Evolutionary conservation across 2,113 vertebrate species (phyloP).

Genomic region (Tiliqua scincoides): DNA sequence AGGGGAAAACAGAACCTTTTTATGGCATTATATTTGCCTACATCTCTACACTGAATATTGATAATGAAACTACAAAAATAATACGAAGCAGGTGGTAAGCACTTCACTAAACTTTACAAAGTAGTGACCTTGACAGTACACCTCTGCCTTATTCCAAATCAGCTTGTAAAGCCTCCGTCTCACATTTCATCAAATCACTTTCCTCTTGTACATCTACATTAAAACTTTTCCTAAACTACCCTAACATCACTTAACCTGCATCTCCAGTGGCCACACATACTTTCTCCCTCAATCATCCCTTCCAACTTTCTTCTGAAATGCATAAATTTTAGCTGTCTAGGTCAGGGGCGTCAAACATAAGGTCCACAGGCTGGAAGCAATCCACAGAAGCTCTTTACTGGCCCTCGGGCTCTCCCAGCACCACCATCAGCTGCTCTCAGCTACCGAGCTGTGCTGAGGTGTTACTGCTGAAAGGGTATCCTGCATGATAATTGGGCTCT

Average conservation of each 20-base stretch:
- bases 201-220: neutral
- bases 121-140: neutral
- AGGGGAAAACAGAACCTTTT: conserved; percentile 72
- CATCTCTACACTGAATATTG: conserved; percentile 87
- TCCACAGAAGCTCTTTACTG: too few relatives aligned
- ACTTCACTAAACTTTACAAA: conserved; percentile 5
- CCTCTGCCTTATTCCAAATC: neutral
- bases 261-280: neutral
- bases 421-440: too few relatives aligned
- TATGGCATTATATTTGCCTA: conserved; percentile 89
- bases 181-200: neutral
- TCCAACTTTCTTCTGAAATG: neutral
- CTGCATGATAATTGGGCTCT: too few relatives aligned
- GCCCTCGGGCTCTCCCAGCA: too few relatives aligned
- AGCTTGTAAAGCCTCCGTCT: neutral
- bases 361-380: too few relatives aligned
- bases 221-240: neutral
- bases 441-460: too few relatives aligned
- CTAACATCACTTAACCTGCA: neutral
- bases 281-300: neutral
- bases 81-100: conserved; percentile 88
- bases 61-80: conserved; percentile 81
- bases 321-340: neutral
- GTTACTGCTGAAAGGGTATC: too few relatives aligned
- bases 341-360: too few relatives aligned